A percentile compares a stretch with the other conserved stretches of the same genome.
Evolutionary conservation across 2,797 vertebrate genomes (phyloP).

Genomic region (Lerista edwardsae): DNA sequence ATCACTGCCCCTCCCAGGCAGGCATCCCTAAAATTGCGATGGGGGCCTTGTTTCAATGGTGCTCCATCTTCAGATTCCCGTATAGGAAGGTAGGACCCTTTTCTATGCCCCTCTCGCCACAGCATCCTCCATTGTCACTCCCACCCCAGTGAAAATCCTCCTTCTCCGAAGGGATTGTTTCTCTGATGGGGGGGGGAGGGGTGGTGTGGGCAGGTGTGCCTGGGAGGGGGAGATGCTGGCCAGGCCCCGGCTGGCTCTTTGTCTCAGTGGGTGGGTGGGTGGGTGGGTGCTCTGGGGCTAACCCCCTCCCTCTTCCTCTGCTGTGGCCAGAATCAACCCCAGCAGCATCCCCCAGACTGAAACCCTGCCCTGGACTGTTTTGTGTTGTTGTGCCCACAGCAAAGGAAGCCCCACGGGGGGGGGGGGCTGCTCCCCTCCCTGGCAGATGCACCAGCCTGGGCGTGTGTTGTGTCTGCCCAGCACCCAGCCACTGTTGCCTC

Average conservation of each 20-base stretch:
- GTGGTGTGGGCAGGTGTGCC: neutral
- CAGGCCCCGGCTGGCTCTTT: neutral
- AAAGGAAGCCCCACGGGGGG: no score
- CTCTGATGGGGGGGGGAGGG: neutral
- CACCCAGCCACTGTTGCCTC: neutral
- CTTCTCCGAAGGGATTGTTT: neutral
- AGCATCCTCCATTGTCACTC: no score
- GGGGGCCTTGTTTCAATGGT: no score
- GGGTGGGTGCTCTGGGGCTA: no score
- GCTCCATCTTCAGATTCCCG: no score
- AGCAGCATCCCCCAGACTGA: neutral
- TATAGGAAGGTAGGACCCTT: no score
- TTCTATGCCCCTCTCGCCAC: neutral
- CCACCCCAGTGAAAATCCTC: neutral
- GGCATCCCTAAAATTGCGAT: no score
- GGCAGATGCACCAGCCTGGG: no score
- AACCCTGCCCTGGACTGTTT: neutral
- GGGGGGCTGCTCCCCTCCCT: no score
- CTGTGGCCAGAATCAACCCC: neutral
- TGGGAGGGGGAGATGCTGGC: neutral
- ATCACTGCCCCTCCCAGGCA: no score
- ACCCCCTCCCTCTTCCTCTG: neutral
- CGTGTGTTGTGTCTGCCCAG: neutral
- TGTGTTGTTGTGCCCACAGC: no score
- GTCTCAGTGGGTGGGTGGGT: neutral